Base-by-base conservation (phyloP, 1,140 invertebrate genomes). In the Drosophila tsacasi region DNA sequence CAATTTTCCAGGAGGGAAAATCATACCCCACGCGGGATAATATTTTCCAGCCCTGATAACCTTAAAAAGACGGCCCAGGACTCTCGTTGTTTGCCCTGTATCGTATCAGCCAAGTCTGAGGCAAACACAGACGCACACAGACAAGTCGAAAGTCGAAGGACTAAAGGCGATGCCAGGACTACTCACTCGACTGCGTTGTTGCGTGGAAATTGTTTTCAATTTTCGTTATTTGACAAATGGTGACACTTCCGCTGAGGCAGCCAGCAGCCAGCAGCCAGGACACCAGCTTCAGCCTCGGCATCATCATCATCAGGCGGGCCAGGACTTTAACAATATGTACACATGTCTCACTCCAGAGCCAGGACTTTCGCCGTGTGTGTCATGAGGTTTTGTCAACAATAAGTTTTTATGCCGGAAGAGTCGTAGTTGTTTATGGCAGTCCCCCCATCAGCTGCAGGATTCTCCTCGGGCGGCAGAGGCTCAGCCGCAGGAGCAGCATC, bases 211-310 rank as follows among this genome's bases (percentile, higher is more conserved):
- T 91, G 90, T 91, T 91, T 91, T 91, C 90, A 91, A 91, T 91
- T 91, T 91, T 91, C 85, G 90, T 92, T 91, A 91, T 91, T 91
- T 91, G 90, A 91, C 90, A 91, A 91, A 91, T 91, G 89, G 90
- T 91, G 90, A 91, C 90, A 91, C 90, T 91, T 91, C 90, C 90
- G 85, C 90, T 90, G 84, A 83, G 90, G 69, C 87, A 87, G 62
- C 62, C 67, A 30, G 49, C 49, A 27, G 39, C n/a, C 39, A 42
- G 25, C 40, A 42, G 25, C n/a, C 50, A 62, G 73, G 55, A 65
- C 73, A 50, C 49, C 64, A 44, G 47, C 23, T 15, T 25, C 46
- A 47, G 23, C 46, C 13, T 15, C 21, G 17, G 5, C 35, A 57
- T 39, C 54, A 47, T 23, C 52, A 65, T 64, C 42, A 32, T 23